These are phyloP conservation scores for Panthera leo DNA, from an alignment of 2,113 vertebrate genomes.

Conservation along the genomic window DNA sequence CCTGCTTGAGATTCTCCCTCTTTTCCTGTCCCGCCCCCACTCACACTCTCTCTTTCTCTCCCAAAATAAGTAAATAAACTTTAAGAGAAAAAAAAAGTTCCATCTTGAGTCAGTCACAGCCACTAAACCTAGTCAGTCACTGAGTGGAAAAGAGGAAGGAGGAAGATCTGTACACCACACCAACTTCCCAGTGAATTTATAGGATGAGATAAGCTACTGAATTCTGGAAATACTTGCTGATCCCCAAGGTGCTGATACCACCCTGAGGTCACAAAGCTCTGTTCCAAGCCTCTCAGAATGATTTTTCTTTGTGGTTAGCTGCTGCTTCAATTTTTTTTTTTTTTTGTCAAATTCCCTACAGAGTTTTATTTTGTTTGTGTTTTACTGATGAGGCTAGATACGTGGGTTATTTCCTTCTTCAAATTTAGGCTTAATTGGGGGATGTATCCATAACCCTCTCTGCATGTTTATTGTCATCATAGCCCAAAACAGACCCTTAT, in stretches of 20 bases:
- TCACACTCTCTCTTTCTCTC: too few relatives aligned
- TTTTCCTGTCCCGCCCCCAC: too few relatives aligned
- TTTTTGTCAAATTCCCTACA: background rate
- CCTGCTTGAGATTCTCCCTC: too few relatives aligned
- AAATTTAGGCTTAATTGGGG: background rate
- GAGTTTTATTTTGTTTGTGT: background rate
- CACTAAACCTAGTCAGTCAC: background rate
- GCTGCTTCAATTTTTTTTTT: background rate
- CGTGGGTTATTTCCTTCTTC: background rate
- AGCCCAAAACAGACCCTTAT: background rate
- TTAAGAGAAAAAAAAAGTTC: background rate
- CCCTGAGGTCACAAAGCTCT: background rate
- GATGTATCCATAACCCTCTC: background rate
- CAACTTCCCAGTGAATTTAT: background rate
- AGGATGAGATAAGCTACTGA: background rate
- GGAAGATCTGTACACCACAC: fast-evolving
- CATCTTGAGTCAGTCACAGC: background rate
- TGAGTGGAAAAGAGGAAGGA: background rate
- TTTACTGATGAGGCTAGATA: background rate
- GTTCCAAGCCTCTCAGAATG: background rate
- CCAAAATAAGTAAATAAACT: too few relatives aligned
- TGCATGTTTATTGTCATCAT: background rate
- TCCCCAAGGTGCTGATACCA: background rate
- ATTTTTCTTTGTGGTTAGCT: background rate
- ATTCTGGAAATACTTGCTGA: background rate